Percentiles rank a stretch among this genome's conserved stretches.
Conservation (phyloP, 2,113 vertebrate species). For the Elephantulus edwardii region DNA sequence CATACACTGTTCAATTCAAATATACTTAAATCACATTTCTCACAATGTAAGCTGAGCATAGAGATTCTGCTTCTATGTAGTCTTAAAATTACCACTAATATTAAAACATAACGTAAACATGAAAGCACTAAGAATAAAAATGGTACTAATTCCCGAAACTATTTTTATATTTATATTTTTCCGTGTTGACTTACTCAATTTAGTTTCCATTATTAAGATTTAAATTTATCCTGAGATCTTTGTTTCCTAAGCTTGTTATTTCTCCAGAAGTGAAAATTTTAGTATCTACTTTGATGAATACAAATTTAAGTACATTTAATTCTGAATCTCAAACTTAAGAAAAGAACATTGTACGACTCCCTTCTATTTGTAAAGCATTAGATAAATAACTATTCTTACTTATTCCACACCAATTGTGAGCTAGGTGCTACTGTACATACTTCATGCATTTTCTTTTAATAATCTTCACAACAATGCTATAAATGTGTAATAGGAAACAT, state of each 20-base stretch:
- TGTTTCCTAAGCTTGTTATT: constrained; percentile 51
- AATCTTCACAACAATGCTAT: not conserved
- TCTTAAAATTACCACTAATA: not conserved
- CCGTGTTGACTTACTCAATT: constrained; percentile 35
- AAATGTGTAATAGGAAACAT: not conserved
- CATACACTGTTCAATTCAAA: not conserved
- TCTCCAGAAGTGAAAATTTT: constrained; percentile 48
- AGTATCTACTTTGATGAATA: constrained; percentile 55
- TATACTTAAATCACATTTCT: not conserved
- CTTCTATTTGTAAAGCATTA: not conserved
- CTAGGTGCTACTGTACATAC: not conserved
- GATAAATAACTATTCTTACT: not conserved
- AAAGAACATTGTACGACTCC: not conserved
- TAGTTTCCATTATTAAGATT: not conserved
- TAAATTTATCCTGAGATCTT: constrained; percentile 39
- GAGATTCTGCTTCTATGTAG: constrained; percentile 27
- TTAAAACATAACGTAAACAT: not conserved
- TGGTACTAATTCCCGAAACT: not conserved
- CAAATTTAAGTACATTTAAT: constrained; percentile 49
- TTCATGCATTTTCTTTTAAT: not conserved
- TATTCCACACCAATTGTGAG: not conserved
- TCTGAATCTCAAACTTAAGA: constrained; percentile 16
- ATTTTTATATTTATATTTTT: constrained; percentile 42
- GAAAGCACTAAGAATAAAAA: constrained; percentile 25
- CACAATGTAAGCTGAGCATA: not conserved